phyloP scores from a whole-genome alignment of 2,797 vertebrate genomes.

The Mareca penelope region DNA sequence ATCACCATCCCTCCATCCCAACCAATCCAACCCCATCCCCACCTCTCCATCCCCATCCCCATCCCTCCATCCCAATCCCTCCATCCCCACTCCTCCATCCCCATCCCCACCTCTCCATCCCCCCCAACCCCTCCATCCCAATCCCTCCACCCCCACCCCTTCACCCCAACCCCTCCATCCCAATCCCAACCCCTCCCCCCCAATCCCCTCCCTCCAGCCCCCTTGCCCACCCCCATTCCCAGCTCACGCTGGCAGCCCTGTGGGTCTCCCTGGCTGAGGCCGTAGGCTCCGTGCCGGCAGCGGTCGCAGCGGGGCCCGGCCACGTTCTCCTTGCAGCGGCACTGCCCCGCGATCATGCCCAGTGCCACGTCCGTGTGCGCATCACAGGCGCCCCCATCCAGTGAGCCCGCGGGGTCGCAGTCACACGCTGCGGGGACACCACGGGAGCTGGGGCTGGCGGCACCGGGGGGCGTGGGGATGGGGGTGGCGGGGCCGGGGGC shows the following conservation, averaged over 20 bases:
- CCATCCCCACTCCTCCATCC: too few relatives aligned
- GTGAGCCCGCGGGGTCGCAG: constrained; percentile 85
- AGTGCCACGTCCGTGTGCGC: constrained; percentile 80
- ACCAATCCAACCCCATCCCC: too few relatives aligned
- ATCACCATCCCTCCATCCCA: background rate
- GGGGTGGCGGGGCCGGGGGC: rapidly evolving
- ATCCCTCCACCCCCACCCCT: background rate
- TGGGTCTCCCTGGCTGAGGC: constrained; percentile 83
- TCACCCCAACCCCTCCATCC: background rate
- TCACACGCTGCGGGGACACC: constrained; percentile 80
- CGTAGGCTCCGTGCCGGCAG: constrained; percentile 84
- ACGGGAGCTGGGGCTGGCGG: background rate
- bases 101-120: background rate
- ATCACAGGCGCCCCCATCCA: constrained; percentile 87
- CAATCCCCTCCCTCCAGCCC: background rate
- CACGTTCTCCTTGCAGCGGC: constrained; percentile 90
- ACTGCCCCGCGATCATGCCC: constrained; percentile 86
- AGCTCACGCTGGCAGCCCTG: constrained; percentile 86
- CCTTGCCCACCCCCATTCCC: background rate
- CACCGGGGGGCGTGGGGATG: rapidly evolving
- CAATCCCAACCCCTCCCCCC: background rate
- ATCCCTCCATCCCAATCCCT: background rate
- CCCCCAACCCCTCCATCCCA: background rate
- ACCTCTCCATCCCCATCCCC: background rate
- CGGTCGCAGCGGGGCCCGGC: constrained; percentile 83